Percentiles rank a stretch among this genome's conserved stretches.
These are phyloP conservation scores for Asobara japonica DNA, from an alignment of 1,140 invertebrate genomes.

Conservation along the genomic window DNA sequence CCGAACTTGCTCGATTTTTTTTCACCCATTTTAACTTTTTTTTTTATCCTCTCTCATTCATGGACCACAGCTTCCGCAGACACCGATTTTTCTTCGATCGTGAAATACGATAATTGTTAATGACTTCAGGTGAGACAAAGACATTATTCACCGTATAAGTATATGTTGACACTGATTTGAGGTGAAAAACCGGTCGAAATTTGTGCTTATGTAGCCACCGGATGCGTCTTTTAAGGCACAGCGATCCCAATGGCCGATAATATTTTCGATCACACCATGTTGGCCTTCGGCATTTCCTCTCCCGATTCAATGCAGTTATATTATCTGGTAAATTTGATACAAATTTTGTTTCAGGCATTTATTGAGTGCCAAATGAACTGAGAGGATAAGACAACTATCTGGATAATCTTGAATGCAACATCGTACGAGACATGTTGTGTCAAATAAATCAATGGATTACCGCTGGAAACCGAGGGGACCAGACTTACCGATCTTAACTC, in stretches of 20 bases:
- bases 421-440: too few species aligned
- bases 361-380: background rate
- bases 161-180: slow-evolving; percentile 2
- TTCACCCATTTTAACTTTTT: background rate
- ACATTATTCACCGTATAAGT: background rate
- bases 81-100: too few species aligned
- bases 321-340: background rate
- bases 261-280: background rate
- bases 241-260: slow-evolving; percentile 5
- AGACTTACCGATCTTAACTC: too few species aligned
- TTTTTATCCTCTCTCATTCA: background rate
- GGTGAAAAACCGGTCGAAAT: background rate
- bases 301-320: background rate
- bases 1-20: background rate
- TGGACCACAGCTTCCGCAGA: too few species aligned
- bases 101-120: too few species aligned
- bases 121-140: too few species aligned
- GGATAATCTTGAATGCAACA: too few species aligned
- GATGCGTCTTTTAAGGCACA: background rate
- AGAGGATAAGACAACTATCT: too few species aligned
- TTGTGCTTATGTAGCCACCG: background rate
- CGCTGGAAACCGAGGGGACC: too few species aligned
- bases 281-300: background rate
- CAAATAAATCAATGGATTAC: too few species aligned
- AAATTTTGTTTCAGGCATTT: background rate